These are phyloP conservation scores for Heliconius hewitsoni DNA, from an alignment of 1,140 invertebrate species.

Conservation along the genomic window DNA sequence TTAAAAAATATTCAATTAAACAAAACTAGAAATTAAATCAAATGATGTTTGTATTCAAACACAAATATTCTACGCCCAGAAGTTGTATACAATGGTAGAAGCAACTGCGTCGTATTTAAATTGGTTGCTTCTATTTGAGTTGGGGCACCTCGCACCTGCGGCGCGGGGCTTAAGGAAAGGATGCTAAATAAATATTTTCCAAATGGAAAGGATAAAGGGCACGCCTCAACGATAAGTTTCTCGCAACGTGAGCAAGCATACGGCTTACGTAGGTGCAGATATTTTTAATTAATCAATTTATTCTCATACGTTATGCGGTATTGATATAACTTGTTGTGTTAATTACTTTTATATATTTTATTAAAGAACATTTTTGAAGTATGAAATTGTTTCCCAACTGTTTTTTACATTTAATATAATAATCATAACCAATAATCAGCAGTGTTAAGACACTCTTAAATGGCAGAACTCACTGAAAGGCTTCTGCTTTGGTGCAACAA, in stretches of 20 bases:
- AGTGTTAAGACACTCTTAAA: no score
- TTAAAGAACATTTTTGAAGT: neutral
- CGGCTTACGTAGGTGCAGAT: slow-evolving; percentile 12
- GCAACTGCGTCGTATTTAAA: slow-evolving; percentile 45
- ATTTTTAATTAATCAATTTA: slow-evolving; percentile 21
- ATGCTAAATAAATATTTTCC: slow-evolving; percentile 76
- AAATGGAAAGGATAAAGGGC: slow-evolving; percentile 69
- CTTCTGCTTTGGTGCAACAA: no score
- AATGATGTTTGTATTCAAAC: neutral
- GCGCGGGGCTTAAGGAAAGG: slow-evolving; percentile 69
- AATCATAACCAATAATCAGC: no score
- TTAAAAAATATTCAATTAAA: neutral
- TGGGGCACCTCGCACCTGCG: slow-evolving; percentile 66
- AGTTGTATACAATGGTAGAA: slow-evolving; percentile 5
- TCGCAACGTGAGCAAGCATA: slow-evolving; percentile 59
- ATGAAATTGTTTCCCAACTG: neutral
- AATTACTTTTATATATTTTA: neutral
- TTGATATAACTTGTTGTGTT: neutral
- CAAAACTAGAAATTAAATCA: neutral
- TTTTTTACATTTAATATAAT: no score
- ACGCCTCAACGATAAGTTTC: slow-evolving; percentile 66
- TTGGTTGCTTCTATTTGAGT: slow-evolving; percentile 67
- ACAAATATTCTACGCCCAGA: neutral
- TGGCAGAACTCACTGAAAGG: no score
- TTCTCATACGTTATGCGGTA: slow-evolving; percentile 23